Evolutionary conservation across 2,888 invertebrate genomes (phyloP).

Genomic region (Nycteola revayana): DNA sequence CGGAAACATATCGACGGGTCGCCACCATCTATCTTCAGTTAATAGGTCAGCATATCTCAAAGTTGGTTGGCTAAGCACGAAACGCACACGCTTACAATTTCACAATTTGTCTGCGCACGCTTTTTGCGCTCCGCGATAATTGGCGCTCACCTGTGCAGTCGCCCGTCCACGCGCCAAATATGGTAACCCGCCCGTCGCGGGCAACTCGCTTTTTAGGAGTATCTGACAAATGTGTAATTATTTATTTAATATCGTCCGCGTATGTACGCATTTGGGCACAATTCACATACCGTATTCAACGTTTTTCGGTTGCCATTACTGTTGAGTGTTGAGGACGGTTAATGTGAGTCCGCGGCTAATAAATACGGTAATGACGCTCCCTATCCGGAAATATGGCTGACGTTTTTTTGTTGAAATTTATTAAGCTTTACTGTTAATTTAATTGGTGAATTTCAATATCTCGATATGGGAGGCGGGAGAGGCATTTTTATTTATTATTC

Average conservation of each 20-base stretch:
- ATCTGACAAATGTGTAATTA: slow-evolving; percentile 82
- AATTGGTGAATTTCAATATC: slow-evolving; percentile 44
- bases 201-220: slow-evolving; percentile 73
- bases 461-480: slow-evolving; percentile 30
- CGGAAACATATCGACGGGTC: background rate
- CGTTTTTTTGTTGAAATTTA: slow-evolving; percentile 44
- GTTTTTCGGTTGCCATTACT: slow-evolving; percentile 55
- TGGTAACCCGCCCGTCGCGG: slow-evolving; percentile 57
- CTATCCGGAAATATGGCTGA: slow-evolving; percentile 33
- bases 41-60: slow-evolving; percentile 33
- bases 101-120: slow-evolving; percentile 75
- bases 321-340: slow-evolving; percentile 47
- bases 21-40: slow-evolving; percentile 23
- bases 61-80: slow-evolving; percentile 38
- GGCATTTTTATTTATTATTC: slow-evolving; percentile 4
- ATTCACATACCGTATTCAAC: slow-evolving; percentile 65
- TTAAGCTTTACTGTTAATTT: slow-evolving; percentile 48
- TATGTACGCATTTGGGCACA: slow-evolving; percentile 67
- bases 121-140: slow-evolving; percentile 74
- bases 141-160: slow-evolving; percentile 69
- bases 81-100: slow-evolving; percentile 63
- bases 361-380: slow-evolving; percentile 40
- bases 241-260: slow-evolving; percentile 76
- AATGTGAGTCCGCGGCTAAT: slow-evolving; percentile 39
- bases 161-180: slow-evolving; percentile 64